phyloP scores from a whole-genome alignment of 2,797 vertebrate species.

The Diglossa cyanea region DNA sequence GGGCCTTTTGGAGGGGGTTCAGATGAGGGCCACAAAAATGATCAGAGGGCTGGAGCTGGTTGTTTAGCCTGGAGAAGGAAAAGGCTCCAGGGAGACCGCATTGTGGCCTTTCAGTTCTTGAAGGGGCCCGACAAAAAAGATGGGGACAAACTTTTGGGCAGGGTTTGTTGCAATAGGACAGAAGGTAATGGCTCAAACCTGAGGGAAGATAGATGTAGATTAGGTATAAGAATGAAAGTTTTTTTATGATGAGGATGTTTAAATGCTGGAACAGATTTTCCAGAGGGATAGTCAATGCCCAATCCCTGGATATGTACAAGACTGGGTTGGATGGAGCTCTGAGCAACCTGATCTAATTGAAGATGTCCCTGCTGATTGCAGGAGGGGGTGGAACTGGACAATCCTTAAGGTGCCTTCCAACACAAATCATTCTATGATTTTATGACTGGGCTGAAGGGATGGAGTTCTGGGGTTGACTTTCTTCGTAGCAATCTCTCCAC shows the following conservation, averaged over 20 bases:
- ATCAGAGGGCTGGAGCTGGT: not conserved
- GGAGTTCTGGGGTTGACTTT: not conserved
- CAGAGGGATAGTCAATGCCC: fast-evolving
- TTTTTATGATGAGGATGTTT: not conserved
- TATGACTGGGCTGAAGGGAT: not conserved
- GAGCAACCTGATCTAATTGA: not conserved
- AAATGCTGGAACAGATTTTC: not conserved
- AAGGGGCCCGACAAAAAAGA: not conserved
- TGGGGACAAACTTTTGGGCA: not conserved
- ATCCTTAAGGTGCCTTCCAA: not conserved
- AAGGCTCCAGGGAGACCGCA: not conserved
- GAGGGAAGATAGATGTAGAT: not conserved
- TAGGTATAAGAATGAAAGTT: fast-evolving
- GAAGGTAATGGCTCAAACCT: not conserved
- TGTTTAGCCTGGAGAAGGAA: not conserved
- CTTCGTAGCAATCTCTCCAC: fast-evolving
- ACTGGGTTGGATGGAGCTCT: fast-evolving
- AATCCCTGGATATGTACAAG: too few relatives aligned
- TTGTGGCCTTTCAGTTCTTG: not conserved
- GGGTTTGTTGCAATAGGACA: not conserved
- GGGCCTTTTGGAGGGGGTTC: not conserved
- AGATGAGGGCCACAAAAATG: not conserved
- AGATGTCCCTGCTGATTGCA: not conserved
- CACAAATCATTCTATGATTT: not conserved
- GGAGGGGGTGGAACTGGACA: not conserved